Evolutionary conservation across 2,888 invertebrate species (phyloP), one percentile per base, ranked within the genome.

Genomic region (Apantesis nais): DNA sequence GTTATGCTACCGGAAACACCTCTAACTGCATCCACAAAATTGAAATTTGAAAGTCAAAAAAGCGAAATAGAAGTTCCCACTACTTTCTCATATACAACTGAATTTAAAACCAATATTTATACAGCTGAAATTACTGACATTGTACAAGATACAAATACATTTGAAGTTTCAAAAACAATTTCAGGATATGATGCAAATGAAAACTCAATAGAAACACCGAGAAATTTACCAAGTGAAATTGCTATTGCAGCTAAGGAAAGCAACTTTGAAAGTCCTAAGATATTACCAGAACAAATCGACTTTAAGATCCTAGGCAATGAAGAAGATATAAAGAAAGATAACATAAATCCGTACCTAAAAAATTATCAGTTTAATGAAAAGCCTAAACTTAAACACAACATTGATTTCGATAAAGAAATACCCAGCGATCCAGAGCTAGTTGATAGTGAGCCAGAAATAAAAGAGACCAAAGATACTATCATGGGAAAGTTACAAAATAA

Each of bases 371-470:
- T 39, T 39, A 25, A 34, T 22, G 31, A 44, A 61, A 65, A 34
- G 2, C 11, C 29, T 12, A 19, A 25, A 14, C 29, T 68, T 65
- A 52, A 44, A 34, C 48, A 71, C 12, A 62, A 68, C 69, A 52
- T 58, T 61, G 68, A 73, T 16, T 7, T 34, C 25, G 64, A 73
- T 55, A 67, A 11, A 66, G 81, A 77, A 39, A 62, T 71, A 37
- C 69, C 74, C 5, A 81, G 80, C 9, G 78, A 80, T 31, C 82
- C 80, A 11, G 80, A 82, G 67, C 71, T 76, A 62, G 72, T 74
- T 1, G 76, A 78, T 11, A 76, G 80, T 48, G 71, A 76, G 39
- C n/a, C 70, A 11, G 69, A 73, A 19, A n/a, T 25, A 7, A 73
- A 67, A 62, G 61, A 67, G 16, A 58, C 60, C 2, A 74, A 67